Percentiles rank a stretch among this genome's conserved stretches.
phyloP scores from a whole-genome alignment of 2,797 vertebrate species.

The Chaetodon trifasciatus region DNA sequence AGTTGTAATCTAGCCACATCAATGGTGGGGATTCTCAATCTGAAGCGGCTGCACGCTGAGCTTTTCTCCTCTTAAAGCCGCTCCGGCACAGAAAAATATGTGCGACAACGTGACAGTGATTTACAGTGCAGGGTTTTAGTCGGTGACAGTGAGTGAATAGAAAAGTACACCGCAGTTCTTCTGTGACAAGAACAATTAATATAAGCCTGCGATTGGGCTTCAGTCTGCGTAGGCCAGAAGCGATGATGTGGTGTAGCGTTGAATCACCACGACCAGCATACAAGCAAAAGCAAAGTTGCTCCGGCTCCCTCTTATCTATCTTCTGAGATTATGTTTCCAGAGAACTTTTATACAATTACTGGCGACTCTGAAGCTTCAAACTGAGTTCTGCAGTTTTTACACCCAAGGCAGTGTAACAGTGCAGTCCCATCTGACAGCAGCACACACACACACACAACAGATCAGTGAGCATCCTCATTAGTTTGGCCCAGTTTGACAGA shows the following conservation, averaged over 20 bases:
- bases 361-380: conserved; percentile 60
- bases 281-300: conserved; percentile 38
- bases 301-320: conserved; percentile 55
- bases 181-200: conserved; percentile 75
- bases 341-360: conserved; percentile 69
- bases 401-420: conserved; percentile 56
- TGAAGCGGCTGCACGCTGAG: not conserved
- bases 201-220: conserved; percentile 40
- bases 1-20: conserved; percentile 51
- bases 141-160: conserved; percentile 61
- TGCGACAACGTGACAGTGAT: conserved; percentile 72
- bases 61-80: conserved; percentile 24
- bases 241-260: conserved; percentile 42
- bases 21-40: conserved; percentile 39
- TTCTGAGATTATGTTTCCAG: conserved; percentile 62
- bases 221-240: conserved; percentile 29
- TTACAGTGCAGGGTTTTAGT: conserved; percentile 54
- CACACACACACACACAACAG: conserved; percentile 36
- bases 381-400: conserved; percentile 62
- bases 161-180: conserved; percentile 60
- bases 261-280: conserved; percentile 59
- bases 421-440: conserved; percentile 53
- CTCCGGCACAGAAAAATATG: conserved; percentile 36
- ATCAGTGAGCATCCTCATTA: conserved; percentile 66
- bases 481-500: conserved; percentile 72